Percentiles rank a stretch among this genome's conserved stretches.
Conservation (phyloP, 1,140 invertebrate species). For the Tribolium madens region DNA sequence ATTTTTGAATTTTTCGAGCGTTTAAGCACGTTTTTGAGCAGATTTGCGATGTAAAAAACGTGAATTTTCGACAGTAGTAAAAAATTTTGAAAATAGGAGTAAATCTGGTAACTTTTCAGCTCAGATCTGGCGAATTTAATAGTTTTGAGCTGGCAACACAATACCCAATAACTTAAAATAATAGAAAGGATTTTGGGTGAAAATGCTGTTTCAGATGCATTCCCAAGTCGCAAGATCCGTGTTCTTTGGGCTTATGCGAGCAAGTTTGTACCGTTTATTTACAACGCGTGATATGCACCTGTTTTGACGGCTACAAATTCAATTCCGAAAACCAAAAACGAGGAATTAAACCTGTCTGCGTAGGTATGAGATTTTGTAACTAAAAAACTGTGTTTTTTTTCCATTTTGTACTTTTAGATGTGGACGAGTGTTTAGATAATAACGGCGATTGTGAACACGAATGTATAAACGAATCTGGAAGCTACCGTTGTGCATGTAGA, state of each 20-base stretch:
- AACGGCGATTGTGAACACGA: conserved; percentile 73
- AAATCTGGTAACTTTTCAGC: too few relatives aligned
- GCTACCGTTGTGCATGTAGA: conserved; percentile 70
- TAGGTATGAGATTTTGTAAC: conserved; percentile 65
- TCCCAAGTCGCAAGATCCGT: conserved; percentile 71
- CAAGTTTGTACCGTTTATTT: conserved; percentile 73
- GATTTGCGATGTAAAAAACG: too few relatives aligned
- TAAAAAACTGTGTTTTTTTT: not conserved
- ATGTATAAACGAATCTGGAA: conserved; percentile 73
- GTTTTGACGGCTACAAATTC: conserved; percentile 73
- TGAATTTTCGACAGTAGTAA: too few relatives aligned
- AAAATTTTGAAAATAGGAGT: too few relatives aligned
- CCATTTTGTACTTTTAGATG: conserved; percentile 67
- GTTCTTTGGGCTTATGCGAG: conserved; percentile 74
- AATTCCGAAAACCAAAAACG: conserved; percentile 69
- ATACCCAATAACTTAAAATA: too few relatives aligned
- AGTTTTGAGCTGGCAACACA: too few relatives aligned
- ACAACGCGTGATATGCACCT: conserved; percentile 75
- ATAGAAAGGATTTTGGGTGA: too few relatives aligned
- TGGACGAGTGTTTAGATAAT: conserved; percentile 76
- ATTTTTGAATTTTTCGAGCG: too few relatives aligned
- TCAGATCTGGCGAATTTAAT: too few relatives aligned
- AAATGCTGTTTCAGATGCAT: conserved; percentile 69
- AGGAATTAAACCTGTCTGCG: conserved; percentile 70
- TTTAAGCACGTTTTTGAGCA: too few relatives aligned